Base-by-base conservation (phyloP, 2,888 invertebrate species). In the Phymatocera aterrima region DNA sequence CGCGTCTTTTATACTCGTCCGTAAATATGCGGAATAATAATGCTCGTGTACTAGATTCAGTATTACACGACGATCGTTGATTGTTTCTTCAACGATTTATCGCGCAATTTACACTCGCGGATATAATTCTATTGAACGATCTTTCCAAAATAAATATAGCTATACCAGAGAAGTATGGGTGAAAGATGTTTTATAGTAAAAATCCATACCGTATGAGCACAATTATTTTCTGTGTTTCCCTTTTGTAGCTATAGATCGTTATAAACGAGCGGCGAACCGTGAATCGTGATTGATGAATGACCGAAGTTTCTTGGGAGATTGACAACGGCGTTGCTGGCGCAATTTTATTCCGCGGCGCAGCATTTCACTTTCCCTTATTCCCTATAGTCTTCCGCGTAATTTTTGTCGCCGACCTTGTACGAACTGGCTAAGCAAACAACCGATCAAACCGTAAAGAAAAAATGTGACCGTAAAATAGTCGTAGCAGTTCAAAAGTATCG, bases 251-350 rank as follows among this genome's bases (percentile, higher is more conserved):
- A 15, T 64, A 54, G n/a, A 37, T 72, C 72, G 72, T 72, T 72
- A 72, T 72, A 72, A 68, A 72, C 72, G 72, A 72, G 51, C 51
- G 51, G 72, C 37, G 72, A 72, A 54, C 72, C 51, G 72, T 68
- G 68, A 68, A 68, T 68, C 37, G 72, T 54, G 54, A 72, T 72
- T 72, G 72, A 72, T 54, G 54, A 72, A 72, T 51, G 72, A 72
- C n/a, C 51, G 21, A 31, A 24, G 51, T 72, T 51, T 54, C 72
- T 37, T 54, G 34, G 40, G 40, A 72, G 54, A 48, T 68, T 68
- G 68, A 68, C 68, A 68, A 24, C 28, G 18, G 37, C 43, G 24
- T 43, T 15, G 5, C 15, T 3, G 46, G 68, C 46, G 46, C 28
- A 68, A 68, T 68, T 68, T 68, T 43, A 64, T 64, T 3, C 40